Percentiles rank a stretch among this genome's conserved stretches.
Evolutionary conservation across 1,140 invertebrate genomes (phyloP).

Genomic region (Bombus balteatus): DNA sequence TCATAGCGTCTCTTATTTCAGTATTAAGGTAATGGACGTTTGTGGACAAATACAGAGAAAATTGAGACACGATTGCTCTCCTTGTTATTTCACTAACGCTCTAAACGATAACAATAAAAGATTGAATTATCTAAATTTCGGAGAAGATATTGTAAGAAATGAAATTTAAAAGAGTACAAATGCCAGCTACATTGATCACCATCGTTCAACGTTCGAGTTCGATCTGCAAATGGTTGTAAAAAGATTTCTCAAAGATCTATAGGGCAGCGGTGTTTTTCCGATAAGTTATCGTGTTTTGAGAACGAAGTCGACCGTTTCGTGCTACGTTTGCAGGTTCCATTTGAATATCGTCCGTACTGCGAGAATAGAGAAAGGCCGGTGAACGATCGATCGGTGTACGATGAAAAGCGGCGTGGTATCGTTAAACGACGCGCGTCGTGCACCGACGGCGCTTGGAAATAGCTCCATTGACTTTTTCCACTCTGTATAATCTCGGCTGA

Average conservation of each 20-base stretch:
- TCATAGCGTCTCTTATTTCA: not conserved
- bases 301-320: not conserved
- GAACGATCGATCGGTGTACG: conserved; percentile 36
- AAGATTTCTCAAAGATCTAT: not conserved
- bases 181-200: not conserved
- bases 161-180: not conserved
- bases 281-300: conserved; percentile 32
- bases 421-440: conserved; percentile 41
- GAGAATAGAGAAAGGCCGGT: not conserved
- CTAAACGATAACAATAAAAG: not conserved
- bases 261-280: not conserved
- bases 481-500: conserved; percentile 40
- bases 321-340: not conserved
- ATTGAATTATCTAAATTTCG: not conserved
- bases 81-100: not conserved
- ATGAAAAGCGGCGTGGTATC: conserved; percentile 41
- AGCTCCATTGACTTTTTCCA: conserved; percentile 53
- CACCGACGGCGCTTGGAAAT: conserved; percentile 36
- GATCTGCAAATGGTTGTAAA: not conserved
- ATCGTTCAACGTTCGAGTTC: not conserved
- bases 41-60: not conserved
- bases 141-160: no score
- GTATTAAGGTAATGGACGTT: no score
- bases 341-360: not conserved
- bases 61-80: no score